Conservation (phyloP, 2,888 invertebrate genomes). For the Epistrophella euchroma region DNA sequence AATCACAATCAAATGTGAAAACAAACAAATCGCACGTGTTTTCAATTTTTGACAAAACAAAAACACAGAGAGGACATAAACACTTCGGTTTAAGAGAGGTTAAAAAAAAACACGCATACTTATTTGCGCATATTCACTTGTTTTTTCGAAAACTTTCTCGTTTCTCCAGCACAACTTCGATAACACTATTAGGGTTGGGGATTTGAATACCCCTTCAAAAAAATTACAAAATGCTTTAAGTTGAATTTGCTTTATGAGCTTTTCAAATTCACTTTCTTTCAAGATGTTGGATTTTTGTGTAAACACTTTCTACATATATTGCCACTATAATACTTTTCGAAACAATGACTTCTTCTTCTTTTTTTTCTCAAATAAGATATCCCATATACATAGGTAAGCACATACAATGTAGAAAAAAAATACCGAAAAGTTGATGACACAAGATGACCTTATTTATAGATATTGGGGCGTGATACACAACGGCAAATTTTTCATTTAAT, state of each 20-base stretch:
- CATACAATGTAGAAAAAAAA: slow-evolving; percentile 50
- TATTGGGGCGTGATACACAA: slow-evolving; percentile 72
- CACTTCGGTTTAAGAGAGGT: neutral
- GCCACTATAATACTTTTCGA: slow-evolving; percentile 50
- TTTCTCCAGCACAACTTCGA: slow-evolving; percentile 15
- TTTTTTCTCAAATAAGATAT: slow-evolving; percentile 49
- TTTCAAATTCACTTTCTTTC: slow-evolving; percentile 68
- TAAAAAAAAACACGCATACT: slow-evolving; percentile 32
- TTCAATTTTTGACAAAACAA: slow-evolving; percentile 41
- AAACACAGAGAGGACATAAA: slow-evolving; percentile 41
- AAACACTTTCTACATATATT: slow-evolving; percentile 45
- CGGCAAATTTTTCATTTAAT: slow-evolving; percentile 45
- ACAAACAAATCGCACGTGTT: slow-evolving; percentile 72
- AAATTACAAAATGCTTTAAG: slow-evolving; percentile 36
- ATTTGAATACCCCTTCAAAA: neutral
- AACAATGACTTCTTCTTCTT: slow-evolving; percentile 66
- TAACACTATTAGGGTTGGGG: neutral
- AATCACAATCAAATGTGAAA: slow-evolving; percentile 69
- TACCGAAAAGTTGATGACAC: slow-evolving; percentile 65
- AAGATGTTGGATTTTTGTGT: slow-evolving; percentile 43
- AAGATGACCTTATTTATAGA: slow-evolving; percentile 74
- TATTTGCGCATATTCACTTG: slow-evolving; percentile 65
- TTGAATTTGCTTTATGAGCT: slow-evolving; percentile 39
- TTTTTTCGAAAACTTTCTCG: slow-evolving; percentile 20
- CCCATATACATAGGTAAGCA: neutral